Evolutionary conservation across 2,888 invertebrate species (phyloP).

Genomic region (Coronaproctus castanopsis): DNA sequence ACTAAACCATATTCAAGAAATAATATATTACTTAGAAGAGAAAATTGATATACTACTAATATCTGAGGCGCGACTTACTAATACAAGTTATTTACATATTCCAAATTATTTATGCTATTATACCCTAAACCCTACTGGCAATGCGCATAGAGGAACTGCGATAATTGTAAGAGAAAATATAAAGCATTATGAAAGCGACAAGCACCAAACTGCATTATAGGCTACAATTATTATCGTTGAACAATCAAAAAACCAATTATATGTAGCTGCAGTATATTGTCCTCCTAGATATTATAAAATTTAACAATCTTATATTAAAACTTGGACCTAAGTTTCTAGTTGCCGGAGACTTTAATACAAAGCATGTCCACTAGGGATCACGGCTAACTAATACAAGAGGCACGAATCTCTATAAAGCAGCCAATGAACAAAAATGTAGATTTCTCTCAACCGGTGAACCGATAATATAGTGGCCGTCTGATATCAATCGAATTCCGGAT

Average conservation of each 20-base stretch:
- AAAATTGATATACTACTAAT: too few species aligned
- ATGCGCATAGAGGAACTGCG: too few species aligned
- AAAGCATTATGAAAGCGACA: not conserved
- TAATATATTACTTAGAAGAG: too few species aligned
- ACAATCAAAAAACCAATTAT: not conserved
- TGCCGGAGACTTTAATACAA: not conserved
- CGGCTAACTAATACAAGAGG: not conserved
- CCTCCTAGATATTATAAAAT: not conserved
- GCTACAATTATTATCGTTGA: not conserved
- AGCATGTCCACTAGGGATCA: not conserved
- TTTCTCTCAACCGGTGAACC: not conserved
- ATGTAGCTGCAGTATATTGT: not conserved
- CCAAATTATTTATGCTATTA: too few species aligned
- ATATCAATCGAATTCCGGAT: not conserved
- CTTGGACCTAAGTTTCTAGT: not conserved
- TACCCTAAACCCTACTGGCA: too few species aligned
- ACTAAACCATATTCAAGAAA: too few species aligned
- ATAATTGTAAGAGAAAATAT: too few species aligned
- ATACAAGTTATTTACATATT: too few species aligned
- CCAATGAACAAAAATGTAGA: not conserved
- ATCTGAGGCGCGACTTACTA: too few species aligned
- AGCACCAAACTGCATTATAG: not conserved
- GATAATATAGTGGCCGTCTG: not conserved
- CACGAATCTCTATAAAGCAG: not conserved
- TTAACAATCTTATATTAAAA: not conserved